These are phyloP conservation scores for Lasioglossum figueresi DNA, from an alignment of 2,888 invertebrate genomes.

Conservation along the genomic window DNA sequence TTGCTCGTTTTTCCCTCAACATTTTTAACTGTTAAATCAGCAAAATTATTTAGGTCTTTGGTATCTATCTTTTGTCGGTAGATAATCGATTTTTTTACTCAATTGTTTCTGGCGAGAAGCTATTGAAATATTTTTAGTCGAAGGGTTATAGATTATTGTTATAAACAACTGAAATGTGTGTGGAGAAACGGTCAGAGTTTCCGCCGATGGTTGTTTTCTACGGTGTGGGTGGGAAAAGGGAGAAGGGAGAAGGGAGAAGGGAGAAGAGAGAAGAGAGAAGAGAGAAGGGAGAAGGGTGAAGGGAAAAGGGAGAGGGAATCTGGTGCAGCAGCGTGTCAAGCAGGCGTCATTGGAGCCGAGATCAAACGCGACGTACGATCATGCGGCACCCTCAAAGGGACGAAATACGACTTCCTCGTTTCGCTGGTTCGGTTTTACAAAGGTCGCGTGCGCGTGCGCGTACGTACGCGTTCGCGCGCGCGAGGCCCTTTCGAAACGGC, in stretches of 20 bases:
- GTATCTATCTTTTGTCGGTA: background rate
- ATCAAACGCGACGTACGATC: conserved; percentile 53
- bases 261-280: background rate
- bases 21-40: background rate
- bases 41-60: too few relatives aligned
- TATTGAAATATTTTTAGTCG: background rate
- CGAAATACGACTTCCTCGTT: conserved; percentile 69
- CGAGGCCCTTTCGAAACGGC: conserved; percentile 7
- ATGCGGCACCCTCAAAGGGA: conserved; percentile 59
- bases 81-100: background rate
- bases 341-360: conserved; percentile 32
- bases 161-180: background rate
- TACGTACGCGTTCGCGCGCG: background rate
- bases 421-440: conserved; percentile 46
- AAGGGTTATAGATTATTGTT: too few relatives aligned
- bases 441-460: conserved; percentile 17
- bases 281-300: background rate
- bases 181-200: conserved; percentile 6
- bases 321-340: background rate
- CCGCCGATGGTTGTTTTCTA: conserved; percentile 15
- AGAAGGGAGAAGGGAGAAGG: background rate
- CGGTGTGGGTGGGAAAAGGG: background rate
- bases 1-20: background rate
- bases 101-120: background rate
- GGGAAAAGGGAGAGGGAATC: background rate